These are phyloP conservation scores for Leptocoma aspasia DNA, from an alignment of 2,113 vertebrate genomes.

Conservation along the genomic window DNA sequence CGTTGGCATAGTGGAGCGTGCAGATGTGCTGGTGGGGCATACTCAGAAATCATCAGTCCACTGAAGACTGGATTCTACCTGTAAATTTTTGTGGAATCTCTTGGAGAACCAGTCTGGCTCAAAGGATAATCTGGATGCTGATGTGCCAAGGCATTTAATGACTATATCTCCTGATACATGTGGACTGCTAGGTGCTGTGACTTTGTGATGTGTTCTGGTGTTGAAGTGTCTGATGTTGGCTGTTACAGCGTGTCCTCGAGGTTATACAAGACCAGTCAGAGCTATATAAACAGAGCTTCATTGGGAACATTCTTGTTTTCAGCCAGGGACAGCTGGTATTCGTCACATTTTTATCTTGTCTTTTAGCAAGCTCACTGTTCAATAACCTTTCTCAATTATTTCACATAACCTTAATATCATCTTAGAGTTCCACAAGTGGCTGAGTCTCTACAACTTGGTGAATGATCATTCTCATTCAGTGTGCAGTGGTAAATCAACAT, in stretches of 20 bases:
- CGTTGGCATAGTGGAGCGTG: accelerated
- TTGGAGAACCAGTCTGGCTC: neutral
- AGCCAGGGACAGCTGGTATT: neutral
- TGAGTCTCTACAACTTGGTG: neutral
- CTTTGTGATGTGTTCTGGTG: neutral
- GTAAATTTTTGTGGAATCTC: neutral
- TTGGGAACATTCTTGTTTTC: neutral
- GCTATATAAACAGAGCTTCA: neutral
- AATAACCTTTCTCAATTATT: neutral
- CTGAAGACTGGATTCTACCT: neutral
- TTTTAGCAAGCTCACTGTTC: neutral
- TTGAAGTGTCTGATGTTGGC: neutral
- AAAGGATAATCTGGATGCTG: neutral
- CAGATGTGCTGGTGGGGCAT: neutral
- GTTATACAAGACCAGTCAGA: neutral
- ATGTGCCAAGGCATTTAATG: neutral
- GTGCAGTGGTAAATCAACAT: neutral
- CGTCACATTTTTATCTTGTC: neutral
- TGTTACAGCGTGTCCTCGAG: neutral
- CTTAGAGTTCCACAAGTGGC: neutral
- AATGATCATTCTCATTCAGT: neutral
- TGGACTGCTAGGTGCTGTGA: neutral
- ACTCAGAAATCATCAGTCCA: neutral
- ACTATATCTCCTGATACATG: neutral
- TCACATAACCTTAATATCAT: neutral